Evolutionary conservation across 2,113 vertebrate genomes (phyloP).

Genomic region (Hymenochirus boettgeri): DNA sequence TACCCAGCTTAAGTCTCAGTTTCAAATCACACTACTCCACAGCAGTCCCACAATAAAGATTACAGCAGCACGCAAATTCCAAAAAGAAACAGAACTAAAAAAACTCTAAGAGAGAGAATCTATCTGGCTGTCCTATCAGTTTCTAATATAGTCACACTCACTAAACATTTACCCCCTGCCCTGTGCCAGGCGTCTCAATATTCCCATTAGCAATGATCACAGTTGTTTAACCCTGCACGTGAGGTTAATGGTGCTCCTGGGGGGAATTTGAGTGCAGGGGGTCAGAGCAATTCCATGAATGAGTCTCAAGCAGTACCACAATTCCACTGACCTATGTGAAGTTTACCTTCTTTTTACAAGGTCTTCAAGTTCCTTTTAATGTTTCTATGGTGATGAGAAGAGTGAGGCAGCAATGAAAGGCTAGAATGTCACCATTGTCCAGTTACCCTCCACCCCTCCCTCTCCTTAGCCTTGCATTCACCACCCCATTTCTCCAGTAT

Average conservation of each 20-base stretch:
- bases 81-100: background rate
- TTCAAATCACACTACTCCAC: too few species aligned
- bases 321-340: background rate
- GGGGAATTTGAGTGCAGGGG: background rate
- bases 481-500: background rate
- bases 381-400: constrained; percentile 37
- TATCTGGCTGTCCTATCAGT: background rate
- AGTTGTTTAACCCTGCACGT: constrained; percentile 21
- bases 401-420: constrained; percentile 11
- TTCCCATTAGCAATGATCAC: background rate
- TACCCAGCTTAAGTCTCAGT: background rate
- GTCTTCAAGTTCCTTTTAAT: constrained; percentile 11
- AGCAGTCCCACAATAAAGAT: too few species aligned
- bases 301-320: background rate
- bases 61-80: too few species aligned
- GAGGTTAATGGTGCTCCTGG: constrained; percentile 2
- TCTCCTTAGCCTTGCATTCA: background rate
- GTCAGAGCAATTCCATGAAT: background rate
- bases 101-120: background rate
- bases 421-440: constrained; percentile 30
- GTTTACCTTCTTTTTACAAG: constrained; percentile 9
- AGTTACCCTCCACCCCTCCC: background rate
- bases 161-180: background rate
- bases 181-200: background rate
- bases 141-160: background rate